A percentile compares a stretch with the other conserved stretches of the same genome.
phyloP scores from a whole-genome alignment of 2,113 vertebrate genomes.

The Apus apus region DNA sequence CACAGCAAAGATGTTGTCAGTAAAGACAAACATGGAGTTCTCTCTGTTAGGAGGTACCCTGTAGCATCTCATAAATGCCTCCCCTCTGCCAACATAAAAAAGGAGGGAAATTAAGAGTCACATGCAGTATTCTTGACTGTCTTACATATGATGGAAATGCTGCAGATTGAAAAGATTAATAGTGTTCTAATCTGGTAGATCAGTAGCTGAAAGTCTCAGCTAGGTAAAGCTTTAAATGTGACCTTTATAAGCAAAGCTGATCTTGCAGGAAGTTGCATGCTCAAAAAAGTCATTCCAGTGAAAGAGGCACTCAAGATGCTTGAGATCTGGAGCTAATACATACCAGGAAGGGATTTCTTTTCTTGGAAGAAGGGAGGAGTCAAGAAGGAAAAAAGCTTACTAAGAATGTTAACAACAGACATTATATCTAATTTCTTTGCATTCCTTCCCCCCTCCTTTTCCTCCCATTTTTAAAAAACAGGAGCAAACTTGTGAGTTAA shows the following conservation, averaged over 20 bases:
- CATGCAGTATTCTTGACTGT: background rate
- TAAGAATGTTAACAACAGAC: conserved; percentile 62
- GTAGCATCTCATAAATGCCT: background rate
- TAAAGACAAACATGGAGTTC: background rate
- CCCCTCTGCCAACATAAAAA: background rate
- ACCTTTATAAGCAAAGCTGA: conserved; percentile 48
- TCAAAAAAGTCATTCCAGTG: conserved; percentile 32
- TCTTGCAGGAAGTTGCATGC: conserved; percentile 48
- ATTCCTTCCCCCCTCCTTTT: conserved; percentile 45
- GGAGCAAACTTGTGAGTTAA: conserved; percentile 53
- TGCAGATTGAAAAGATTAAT: background rate
- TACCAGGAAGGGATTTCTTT: conserved; percentile 64
- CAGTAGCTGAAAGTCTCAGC: background rate
- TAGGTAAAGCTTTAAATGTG: conserved; percentile 39
- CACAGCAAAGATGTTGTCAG: background rate
- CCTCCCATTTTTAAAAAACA: conserved; percentile 57
- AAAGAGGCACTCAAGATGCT: conserved; percentile 46
- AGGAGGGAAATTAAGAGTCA: background rate
- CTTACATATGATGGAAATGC: background rate
- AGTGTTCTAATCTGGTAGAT: background rate
- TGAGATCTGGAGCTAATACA: conserved; percentile 62
- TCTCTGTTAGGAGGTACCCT: background rate
- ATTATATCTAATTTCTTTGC: conserved; percentile 60
- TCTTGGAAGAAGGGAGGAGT: conserved; percentile 24
- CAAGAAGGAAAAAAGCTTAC: conserved; percentile 25